Conservation (phyloP, 2,888 invertebrate species). For the Drosophila diplacantha region DNA sequence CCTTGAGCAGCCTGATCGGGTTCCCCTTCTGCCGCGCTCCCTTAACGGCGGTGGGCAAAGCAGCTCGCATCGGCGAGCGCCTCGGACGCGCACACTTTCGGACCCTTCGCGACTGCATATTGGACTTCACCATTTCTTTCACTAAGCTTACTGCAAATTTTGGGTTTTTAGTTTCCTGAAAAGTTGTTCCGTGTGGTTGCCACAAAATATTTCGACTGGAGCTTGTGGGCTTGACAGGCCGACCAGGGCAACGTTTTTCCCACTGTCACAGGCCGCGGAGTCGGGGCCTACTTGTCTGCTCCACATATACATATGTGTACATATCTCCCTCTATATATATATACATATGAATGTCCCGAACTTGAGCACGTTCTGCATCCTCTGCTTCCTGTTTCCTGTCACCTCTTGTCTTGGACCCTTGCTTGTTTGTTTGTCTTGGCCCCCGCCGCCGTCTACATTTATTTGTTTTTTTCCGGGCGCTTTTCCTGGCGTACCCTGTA, state of each 20-base stretch:
- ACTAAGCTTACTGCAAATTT: conserved; percentile 11
- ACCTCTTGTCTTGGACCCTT: conserved; percentile 34
- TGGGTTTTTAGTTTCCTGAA: not conserved
- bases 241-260: not conserved
- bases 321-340: too few relatives aligned
- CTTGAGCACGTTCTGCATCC: conserved; percentile 47
- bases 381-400: conserved; percentile 25
- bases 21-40: not conserved
- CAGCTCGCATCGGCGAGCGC: not conserved
- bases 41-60: not conserved
- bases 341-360: conserved; percentile 33
- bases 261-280: conserved; percentile 1
- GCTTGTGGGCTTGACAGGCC: conserved; percentile 10
- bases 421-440: conserved; percentile 37
- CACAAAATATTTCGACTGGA: conserved; percentile 1
- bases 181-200: not conserved
- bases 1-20: not conserved
- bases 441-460: conserved; percentile 8
- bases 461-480: conserved; percentile 11
- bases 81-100: not conserved
- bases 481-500: conserved; percentile 1
- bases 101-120: not conserved
- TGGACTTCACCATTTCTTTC: conserved; percentile 1
- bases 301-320: not conserved
- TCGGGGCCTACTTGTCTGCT: conserved; percentile 17